These are phyloP conservation scores for Pimpla rufipes DNA, from an alignment of 2,888 invertebrate species.

Conservation along the genomic window DNA sequence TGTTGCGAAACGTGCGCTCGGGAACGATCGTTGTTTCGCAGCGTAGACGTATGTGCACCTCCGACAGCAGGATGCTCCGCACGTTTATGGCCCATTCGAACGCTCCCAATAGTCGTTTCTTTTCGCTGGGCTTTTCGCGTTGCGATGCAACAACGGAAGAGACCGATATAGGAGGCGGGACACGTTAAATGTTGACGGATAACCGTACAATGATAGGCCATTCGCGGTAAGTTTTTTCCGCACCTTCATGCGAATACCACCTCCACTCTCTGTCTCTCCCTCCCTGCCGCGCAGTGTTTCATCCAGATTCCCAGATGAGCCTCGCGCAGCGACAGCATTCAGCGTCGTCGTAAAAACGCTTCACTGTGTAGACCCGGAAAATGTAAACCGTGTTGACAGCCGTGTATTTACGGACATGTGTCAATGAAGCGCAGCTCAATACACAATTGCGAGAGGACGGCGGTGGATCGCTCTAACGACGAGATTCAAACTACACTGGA, in stretches of 20 bases:
- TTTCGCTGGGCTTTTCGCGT: conserved; percentile 17
- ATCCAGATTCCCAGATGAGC: conserved; percentile 15
- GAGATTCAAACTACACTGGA: no score
- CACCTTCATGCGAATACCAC: background rate
- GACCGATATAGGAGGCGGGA: background rate
- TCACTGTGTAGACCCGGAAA: conserved; percentile 7
- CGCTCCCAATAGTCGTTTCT: conserved; percentile 36
- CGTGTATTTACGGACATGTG: conserved; percentile 11
- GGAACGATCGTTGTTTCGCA: conserved; percentile 27
- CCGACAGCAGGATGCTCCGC: background rate
- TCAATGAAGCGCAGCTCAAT: no score
- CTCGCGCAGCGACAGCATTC: background rate
- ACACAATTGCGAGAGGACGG: no score
- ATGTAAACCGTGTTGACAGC: background rate
- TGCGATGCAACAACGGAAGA: conserved; percentile 20
- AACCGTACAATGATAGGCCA: conserved; percentile 19
- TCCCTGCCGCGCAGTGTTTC: no score
- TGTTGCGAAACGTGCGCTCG: conserved; percentile 7
- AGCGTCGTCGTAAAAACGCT: conserved; percentile 32
- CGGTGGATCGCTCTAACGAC: no score
- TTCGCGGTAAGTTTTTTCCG: background rate
- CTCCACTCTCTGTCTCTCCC: no score
- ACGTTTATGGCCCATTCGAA: conserved; percentile 48
- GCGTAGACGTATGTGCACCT: conserved; percentile 21
- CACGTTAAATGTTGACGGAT: conserved; percentile 39